Evolutionary conservation across 2,888 invertebrate species (phyloP).

Genomic region (Selenia dentaria): DNA sequence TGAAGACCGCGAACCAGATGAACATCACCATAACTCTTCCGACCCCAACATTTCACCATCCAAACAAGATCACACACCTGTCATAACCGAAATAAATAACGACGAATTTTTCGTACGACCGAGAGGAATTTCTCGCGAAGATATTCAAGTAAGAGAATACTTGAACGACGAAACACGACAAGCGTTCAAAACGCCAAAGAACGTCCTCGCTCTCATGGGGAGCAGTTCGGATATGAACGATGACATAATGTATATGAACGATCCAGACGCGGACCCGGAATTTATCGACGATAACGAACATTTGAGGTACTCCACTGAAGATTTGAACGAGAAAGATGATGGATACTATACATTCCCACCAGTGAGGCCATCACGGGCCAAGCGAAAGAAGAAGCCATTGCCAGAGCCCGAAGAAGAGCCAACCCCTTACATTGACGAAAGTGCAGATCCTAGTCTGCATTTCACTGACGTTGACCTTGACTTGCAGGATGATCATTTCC

Average conservation of each 20-base stretch:
- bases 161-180: slow-evolving; percentile 92
- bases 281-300: slow-evolving; percentile 65
- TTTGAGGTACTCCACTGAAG: slow-evolving; percentile 68
- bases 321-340: slow-evolving; percentile 77
- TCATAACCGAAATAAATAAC: slow-evolving; percentile 93
- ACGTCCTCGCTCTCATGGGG: slow-evolving; percentile 87
- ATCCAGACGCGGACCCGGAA: slow-evolving; percentile 68
- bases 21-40: slow-evolving; percentile 52
- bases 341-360: slow-evolving; percentile 83
- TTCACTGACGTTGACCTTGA: slow-evolving; percentile 75
- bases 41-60: slow-evolving; percentile 66
- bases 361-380: slow-evolving; percentile 82
- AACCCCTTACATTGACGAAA: slow-evolving; percentile 73
- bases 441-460: slow-evolving; percentile 68
- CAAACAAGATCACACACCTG: slow-evolving; percentile 79
- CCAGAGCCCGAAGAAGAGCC: slow-evolving; percentile 43
- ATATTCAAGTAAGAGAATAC: slow-evolving; percentile 91
- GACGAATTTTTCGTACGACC: slow-evolving; percentile 94
- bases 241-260: slow-evolving; percentile 65
- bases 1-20: slow-evolving; percentile 56
- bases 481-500: slow-evolving; percentile 78
- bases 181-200: slow-evolving; percentile 88
- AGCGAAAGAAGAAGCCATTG: slow-evolving; percentile 75
- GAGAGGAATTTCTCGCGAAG: slow-evolving; percentile 92
- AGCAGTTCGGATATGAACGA: slow-evolving; percentile 57